Conservation (phyloP, 2,113 vertebrate species). For the Martes martes region DNA sequence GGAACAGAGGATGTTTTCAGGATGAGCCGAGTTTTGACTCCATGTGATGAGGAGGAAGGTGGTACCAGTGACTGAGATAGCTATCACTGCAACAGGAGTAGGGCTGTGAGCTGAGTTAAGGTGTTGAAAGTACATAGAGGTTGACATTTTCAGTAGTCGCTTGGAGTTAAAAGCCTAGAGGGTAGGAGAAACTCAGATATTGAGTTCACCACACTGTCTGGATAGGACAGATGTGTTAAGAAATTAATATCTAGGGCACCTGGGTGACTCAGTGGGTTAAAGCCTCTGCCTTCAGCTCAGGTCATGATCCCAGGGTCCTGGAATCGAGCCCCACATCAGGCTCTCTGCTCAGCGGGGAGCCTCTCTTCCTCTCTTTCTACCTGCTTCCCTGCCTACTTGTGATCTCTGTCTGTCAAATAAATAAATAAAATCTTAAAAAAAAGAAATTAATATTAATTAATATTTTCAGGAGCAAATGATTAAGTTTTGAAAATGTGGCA, state of each 20-base stretch:
- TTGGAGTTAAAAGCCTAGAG: not conserved
- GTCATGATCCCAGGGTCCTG: too few species aligned
- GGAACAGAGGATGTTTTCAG: not conserved
- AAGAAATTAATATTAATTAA: not conserved
- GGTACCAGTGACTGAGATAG: not conserved
- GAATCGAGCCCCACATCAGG: too few species aligned
- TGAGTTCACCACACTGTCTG: not conserved
- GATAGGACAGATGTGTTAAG: not conserved
- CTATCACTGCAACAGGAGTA: not conserved
- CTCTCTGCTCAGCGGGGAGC: too few species aligned
- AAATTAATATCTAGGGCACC: not conserved
- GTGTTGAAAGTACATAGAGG: not conserved
- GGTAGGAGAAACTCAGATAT: not conserved
- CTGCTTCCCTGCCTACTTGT: too few species aligned
- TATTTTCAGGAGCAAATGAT: slow-evolving; percentile 36
- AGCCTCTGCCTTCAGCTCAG: too few species aligned
- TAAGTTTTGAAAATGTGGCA: not conserved
- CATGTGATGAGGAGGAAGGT: not conserved
- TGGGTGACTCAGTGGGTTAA: too few species aligned
- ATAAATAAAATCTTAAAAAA: too few species aligned
- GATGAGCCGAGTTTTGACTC: not conserved
- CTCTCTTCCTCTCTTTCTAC: too few species aligned
- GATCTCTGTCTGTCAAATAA: too few species aligned
- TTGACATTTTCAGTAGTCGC: slow-evolving; percentile 28
- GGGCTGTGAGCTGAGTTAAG: slow-evolving; percentile 14